Evolutionary conservation across 2,113 vertebrate genomes (phyloP).

Genomic region (Nyctibius bracteatus): DNA sequence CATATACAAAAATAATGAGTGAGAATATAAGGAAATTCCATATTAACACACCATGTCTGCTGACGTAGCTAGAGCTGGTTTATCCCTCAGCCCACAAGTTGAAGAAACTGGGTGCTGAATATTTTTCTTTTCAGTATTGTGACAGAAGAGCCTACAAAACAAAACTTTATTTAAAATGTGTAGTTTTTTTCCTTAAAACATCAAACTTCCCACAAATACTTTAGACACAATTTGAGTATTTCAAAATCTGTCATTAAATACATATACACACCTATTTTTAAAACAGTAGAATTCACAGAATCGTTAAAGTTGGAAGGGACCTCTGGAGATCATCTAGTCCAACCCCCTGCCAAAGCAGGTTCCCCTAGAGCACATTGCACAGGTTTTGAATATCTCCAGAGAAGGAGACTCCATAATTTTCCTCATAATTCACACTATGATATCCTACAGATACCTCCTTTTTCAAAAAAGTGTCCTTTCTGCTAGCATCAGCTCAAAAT

Average conservation of each 20-base stretch:
- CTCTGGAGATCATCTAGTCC: no score
- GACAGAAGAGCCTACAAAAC: conserved; percentile 26
- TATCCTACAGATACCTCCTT: background rate
- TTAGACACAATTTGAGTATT: background rate
- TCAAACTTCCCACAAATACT: background rate
- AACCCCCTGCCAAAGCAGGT: no score
- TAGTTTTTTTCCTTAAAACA: no score
- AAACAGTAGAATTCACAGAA: background rate
- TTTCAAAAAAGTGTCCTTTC: background rate
- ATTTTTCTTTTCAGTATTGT: background rate
- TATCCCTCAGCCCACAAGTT: background rate
- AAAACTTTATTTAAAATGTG: background rate
- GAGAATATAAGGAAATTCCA: background rate
- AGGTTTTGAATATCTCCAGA: no score
- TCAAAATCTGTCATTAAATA: background rate
- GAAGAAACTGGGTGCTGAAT: background rate
- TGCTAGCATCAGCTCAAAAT: background rate
- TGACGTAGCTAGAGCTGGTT: background rate
- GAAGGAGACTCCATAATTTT: no score
- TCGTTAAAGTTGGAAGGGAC: no score
- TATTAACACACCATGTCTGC: conserved; percentile 51
- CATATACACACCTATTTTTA: background rate
- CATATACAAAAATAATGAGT: background rate
- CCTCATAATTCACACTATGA: no score
- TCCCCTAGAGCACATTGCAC: no score